Percentiles rank a stretch among this genome's conserved stretches.
Evolutionary conservation across 92 coral and sea anemone species (phyloP).

Genomic region (Ricordea florida): DNA sequence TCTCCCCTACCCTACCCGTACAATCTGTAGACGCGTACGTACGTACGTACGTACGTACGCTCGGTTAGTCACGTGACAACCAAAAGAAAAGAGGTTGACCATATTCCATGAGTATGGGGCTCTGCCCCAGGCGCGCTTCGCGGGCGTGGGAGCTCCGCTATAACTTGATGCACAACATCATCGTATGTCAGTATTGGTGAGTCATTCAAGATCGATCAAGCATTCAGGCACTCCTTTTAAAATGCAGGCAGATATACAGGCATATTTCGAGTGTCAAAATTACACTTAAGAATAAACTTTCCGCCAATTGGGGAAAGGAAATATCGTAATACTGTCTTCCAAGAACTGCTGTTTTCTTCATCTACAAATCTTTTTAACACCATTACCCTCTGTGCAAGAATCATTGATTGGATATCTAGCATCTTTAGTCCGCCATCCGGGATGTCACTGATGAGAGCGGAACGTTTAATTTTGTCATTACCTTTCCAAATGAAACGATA

Average conservation of each 20-base stretch:
- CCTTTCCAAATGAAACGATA: constrained; percentile 53
- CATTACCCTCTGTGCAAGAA: constrained; percentile 42
- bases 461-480: constrained; percentile 44
- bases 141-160: too few species aligned
- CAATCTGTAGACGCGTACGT: too few species aligned
- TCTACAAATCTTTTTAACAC: constrained; percentile 4
- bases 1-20: too few species aligned
- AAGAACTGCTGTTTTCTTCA: neutral
- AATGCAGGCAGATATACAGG: constrained; percentile 10
- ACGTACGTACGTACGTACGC: too few species aligned
- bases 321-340: neutral
- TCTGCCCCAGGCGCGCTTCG: too few species aligned
- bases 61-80: too few species aligned
- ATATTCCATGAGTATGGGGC: too few species aligned
- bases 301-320: neutral
- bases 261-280: neutral
- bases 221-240: constrained; percentile 9
- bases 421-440: constrained; percentile 40
- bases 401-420: constrained; percentile 17
- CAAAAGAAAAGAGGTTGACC: too few species aligned
- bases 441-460: constrained; percentile 1
- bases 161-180: too few species aligned
- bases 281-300: constrained; percentile 6
- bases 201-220: neutral
- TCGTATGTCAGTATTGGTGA: too few species aligned